These are phyloP conservation scores for Epistrophella euchroma DNA, from an alignment of 2,888 invertebrate species.

Conservation along the genomic window DNA sequence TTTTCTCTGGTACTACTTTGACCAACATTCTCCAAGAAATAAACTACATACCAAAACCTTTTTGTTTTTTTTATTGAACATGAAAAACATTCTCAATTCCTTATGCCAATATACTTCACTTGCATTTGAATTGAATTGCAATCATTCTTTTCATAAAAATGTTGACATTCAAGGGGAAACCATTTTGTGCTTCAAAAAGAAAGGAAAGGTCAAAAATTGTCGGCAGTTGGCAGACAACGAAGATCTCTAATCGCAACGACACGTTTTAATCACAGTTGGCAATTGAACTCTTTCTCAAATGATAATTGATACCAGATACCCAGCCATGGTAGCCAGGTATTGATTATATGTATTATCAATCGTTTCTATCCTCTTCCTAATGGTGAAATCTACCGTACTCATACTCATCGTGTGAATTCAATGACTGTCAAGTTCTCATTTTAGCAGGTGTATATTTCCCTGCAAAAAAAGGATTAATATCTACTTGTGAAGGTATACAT, in stretches of 20 bases:
- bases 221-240: not conserved
- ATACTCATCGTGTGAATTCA: not conserved
- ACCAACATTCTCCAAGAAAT: not conserved
- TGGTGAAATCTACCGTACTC: not conserved
- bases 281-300: conserved; percentile 2
- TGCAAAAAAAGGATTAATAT: not conserved
- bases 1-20: not conserved
- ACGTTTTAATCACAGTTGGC: conserved; percentile 33
- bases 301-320: no score
- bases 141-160: conserved; percentile 6
- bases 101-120: no score
- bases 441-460: conserved; percentile 1
- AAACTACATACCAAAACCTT: not conserved
- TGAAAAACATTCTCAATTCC: conserved; percentile 4
- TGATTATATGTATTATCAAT: conserved; percentile 48
- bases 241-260: conserved; percentile 10
- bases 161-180: conserved; percentile 11
- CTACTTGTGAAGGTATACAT: not conserved
- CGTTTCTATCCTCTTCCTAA: not conserved
- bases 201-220: not conserved
- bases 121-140: conserved; percentile 15
- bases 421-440: not conserved
- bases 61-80: not conserved
- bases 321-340: conserved; percentile 10
- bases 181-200: not conserved